Conservation (phyloP, 2,113 vertebrate genomes). For the Calyptommatus sinebrachiatus region DNA sequence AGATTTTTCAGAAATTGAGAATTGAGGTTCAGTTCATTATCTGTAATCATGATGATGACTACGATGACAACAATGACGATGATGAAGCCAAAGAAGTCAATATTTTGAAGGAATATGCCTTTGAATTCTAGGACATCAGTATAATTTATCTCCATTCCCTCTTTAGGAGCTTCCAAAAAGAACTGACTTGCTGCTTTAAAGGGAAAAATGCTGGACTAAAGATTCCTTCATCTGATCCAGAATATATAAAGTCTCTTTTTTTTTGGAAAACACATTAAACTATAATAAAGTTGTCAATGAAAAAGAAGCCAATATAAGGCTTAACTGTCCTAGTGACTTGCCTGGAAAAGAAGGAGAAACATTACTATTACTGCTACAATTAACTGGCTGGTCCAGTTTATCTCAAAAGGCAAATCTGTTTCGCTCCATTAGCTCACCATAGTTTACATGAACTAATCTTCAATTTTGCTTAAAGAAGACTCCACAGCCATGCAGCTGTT, state of each 20-base stretch:
- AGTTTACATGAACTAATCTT: background rate
- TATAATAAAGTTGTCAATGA: conserved; percentile 12
- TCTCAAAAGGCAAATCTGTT: too few relatives aligned
- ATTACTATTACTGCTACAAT: background rate
- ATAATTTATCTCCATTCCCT: background rate
- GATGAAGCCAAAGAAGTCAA: background rate
- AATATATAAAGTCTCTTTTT: background rate
- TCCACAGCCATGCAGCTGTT: background rate
- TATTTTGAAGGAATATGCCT: background rate
- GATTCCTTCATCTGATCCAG: background rate
- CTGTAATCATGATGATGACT: background rate
- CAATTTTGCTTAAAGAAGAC: background rate
- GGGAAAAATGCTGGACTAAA: conserved; percentile 2
- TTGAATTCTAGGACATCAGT: background rate
- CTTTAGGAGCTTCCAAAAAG: background rate
- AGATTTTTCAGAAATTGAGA: background rate
- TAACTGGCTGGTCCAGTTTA: background rate
- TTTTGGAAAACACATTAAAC: conserved; percentile 6
- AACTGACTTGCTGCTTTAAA: background rate
- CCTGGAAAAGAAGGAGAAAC: background rate
- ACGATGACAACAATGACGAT: background rate
- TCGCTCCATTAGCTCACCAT: too few relatives aligned
- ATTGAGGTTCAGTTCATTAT: background rate
- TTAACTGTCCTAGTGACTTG: conserved; percentile 12
- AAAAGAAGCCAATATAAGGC: background rate